These are phyloP conservation scores for cattle (Bos taurus) DNA, from an alignment of 2,113 vertebrate genomes.

Conservation along the genomic window DNA sequence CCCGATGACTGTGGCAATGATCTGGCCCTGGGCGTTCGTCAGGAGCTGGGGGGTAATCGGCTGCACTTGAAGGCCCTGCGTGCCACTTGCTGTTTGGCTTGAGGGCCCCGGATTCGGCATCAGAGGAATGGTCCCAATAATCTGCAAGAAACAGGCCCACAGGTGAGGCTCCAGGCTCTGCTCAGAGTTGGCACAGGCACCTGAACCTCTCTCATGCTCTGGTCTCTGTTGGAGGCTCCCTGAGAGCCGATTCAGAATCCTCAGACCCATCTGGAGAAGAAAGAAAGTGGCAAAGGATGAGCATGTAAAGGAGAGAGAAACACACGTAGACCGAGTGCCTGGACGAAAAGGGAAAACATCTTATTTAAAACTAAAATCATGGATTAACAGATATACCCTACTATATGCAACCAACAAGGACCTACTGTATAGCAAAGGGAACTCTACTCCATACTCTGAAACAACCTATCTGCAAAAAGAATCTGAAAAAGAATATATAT, in stretches of 20 bases:
- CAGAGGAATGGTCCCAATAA: constrained; percentile 98
- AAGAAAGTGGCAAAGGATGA: neutral
- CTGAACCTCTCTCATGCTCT: neutral
- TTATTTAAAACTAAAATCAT: neutral
- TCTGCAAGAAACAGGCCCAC: constrained; percentile 84
- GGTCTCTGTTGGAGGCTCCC: neutral
- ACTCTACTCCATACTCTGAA: neutral
- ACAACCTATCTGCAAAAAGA: neutral
- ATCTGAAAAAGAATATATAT: neutral
- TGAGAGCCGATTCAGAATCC: neutral
- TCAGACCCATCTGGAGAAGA: neutral
- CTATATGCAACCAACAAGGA: neutral
- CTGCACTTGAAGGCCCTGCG: constrained; percentile 96
- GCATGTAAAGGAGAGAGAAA: neutral
- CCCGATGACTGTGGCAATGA: constrained; percentile 98
- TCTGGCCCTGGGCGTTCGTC: constrained; percentile 99
- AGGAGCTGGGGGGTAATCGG: constrained; percentile 98
- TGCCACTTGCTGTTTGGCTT: constrained; percentile 90
- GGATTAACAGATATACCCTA: neutral
- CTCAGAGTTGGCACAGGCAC: no score
- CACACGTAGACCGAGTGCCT: rapidly evolving
- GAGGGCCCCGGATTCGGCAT: constrained; percentile 95
- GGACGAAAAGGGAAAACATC: neutral
- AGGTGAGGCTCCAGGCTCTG: constrained; percentile 35
- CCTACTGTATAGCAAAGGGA: neutral